phyloP scores from a whole-genome alignment of 2,797 vertebrate species.

The Chaetophractus vellerosus region DNA sequence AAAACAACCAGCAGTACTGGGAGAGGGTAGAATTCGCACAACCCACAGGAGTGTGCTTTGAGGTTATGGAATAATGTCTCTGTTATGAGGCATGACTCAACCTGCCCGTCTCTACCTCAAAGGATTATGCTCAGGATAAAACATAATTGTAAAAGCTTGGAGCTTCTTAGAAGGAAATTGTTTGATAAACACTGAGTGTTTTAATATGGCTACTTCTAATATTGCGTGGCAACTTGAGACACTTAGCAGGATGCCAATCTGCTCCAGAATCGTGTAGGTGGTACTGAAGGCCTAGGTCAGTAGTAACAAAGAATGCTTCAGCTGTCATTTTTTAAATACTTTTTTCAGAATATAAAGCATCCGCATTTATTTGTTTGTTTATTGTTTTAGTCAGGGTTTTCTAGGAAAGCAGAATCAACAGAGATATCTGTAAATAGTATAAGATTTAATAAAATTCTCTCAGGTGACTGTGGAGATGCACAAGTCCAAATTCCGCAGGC shows the following conservation, averaged over 20 bases:
- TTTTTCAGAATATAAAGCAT: background rate
- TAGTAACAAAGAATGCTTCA: background rate
- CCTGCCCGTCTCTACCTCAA: background rate
- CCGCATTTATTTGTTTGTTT: too few species aligned
- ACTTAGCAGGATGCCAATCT: background rate
- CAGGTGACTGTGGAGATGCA: too few species aligned
- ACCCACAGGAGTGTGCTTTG: background rate
- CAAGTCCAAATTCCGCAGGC: too few species aligned
- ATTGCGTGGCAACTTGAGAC: background rate
- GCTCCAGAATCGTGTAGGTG: background rate
- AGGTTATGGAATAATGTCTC: background rate
- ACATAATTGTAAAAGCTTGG: background rate
- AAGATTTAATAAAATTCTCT: too few species aligned
- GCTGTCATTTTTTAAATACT: background rate
- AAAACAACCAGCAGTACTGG: background rate
- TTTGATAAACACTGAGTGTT: background rate
- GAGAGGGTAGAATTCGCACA: background rate
- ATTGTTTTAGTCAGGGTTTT: too few species aligned
- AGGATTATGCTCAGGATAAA: constrained; percentile 21
- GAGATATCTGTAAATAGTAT: too few species aligned
- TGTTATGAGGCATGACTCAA: background rate
- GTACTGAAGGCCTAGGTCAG: background rate
- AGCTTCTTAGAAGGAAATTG: background rate
- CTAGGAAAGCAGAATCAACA: too few species aligned
- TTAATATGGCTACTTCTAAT: background rate